Base-by-base conservation (phyloP, 2,888 invertebrate genomes). In the Tridacna gigas region DNA sequence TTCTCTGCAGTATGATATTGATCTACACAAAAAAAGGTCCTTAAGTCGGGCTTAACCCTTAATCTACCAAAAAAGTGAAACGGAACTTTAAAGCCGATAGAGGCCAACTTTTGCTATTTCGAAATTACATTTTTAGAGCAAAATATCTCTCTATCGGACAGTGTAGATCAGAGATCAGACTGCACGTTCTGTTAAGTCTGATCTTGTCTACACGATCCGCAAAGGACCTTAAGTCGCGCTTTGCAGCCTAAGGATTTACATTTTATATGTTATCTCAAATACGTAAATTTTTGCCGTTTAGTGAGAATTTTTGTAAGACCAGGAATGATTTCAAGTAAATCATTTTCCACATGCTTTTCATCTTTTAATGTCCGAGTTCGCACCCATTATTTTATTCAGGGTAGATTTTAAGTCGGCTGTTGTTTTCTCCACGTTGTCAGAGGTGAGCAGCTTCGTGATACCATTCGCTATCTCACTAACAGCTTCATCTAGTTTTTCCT, bases 381-480 rank as follows among this genome's bases (percentile, higher is more conserved):
- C 63, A n/a, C 63, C 63, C 18, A 75, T 26, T 45, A 75, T 47
- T 47, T 75, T 75, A 18, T 75, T 20, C 12, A 75, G 22, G 0
- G 25, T 75, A 47, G 61, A n/a, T 20, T 65, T 61, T 11, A 75
- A 63, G 22, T 75, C 75, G 2, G 47, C 47, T 61, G 75, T 25
- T 7, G 75, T 37, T 65, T 63, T 75, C 47, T 75, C 63, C 26
- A 20, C 63, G 45, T 63, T 75, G 47, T 75, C 75, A 48, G 75
- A 61, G 9, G 65, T 65, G 20, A 75, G 28, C 45, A 75, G n/a
- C n/a, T 65, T 75, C 20, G 37, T 65, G 20, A 75, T 61, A 47
- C 63, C 75, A 45, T 75, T 74, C 0, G 79, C 66, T 79, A 74
- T 73, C 22, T 73, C 73, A 48, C 51, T 61, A 22, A 69, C 69